Conservation (phyloP, 2,113 vertebrate genomes). For the Coturnix japonica region DNA sequence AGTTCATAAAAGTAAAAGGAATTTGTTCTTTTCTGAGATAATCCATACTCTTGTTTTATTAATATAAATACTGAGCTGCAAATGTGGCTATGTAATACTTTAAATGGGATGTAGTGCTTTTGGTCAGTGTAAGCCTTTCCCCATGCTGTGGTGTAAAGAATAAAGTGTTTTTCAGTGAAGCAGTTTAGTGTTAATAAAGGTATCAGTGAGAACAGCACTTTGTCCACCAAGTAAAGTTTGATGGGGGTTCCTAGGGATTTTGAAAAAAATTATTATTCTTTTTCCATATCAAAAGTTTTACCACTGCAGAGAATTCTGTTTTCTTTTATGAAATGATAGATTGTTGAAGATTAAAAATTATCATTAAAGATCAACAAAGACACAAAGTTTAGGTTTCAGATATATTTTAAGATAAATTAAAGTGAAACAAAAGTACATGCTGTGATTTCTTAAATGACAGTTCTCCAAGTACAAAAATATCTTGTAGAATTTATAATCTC, state of each 20-base stretch:
- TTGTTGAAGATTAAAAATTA: background rate
- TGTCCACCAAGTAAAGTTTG: background rate
- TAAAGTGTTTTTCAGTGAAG: background rate
- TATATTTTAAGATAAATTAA: background rate
- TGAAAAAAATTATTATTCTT: background rate
- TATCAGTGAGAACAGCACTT: background rate
- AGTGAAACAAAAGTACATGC: background rate
- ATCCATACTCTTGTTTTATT: slow-evolving; percentile 62
- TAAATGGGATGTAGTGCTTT: slow-evolving; percentile 15
- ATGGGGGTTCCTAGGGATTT: slow-evolving; percentile 48
- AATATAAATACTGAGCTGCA: slow-evolving; percentile 45
- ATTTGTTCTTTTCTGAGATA: slow-evolving; percentile 68
- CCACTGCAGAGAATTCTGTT: background rate
- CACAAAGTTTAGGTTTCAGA: background rate
- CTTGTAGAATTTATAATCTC: background rate
- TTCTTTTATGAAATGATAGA: background rate
- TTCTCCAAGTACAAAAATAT: background rate
- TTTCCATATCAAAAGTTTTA: background rate
- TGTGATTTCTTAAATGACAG: background rate
- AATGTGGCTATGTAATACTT: slow-evolving; percentile 52
- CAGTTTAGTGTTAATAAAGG: background rate
- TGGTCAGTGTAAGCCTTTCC: background rate
- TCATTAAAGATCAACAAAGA: background rate
- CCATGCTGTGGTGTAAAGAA: background rate
- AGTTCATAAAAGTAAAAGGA: slow-evolving; percentile 79